Evolutionary conservation across 2,113 vertebrate species (phyloP).

Genomic region (Bagarius yarrelli): DNA sequence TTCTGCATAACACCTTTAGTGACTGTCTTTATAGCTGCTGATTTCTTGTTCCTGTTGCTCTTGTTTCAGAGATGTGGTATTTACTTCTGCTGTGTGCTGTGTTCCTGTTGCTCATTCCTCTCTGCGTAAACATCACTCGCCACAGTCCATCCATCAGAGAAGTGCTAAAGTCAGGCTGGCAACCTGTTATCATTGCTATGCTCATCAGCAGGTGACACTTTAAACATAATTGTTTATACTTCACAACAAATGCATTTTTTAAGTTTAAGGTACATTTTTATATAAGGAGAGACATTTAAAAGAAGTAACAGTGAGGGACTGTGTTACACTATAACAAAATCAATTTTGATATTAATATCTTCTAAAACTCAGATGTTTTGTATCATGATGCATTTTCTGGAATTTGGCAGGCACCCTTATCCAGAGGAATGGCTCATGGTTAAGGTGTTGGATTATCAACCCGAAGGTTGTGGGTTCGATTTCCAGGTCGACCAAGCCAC

Average conservation of each 20-base stretch:
- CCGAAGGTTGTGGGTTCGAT: too few species aligned
- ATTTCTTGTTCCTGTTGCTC: background rate
- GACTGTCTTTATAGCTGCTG: background rate
- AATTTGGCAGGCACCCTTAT: too few species aligned
- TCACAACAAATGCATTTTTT: background rate
- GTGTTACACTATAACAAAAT: too few species aligned
- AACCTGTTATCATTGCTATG: constrained; percentile 93
- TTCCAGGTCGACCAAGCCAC: too few species aligned
- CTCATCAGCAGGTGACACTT: constrained; percentile 86
- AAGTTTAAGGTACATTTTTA: too few species aligned
- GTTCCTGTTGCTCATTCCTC: constrained; percentile 81
- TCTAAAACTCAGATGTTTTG: too few species aligned
- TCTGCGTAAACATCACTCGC: constrained; percentile 82
- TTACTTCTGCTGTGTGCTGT: constrained; percentile 76
- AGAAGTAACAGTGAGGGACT: too few species aligned
- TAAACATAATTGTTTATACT: background rate
- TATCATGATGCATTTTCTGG: too few species aligned
- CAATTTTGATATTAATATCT: too few species aligned
- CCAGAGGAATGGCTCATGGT: too few species aligned
- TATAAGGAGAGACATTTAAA: too few species aligned
- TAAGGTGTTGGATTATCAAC: too few species aligned
- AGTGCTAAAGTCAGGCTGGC: constrained; percentile 87
- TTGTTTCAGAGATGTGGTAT: constrained; percentile 75
- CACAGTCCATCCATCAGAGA: constrained; percentile 79
- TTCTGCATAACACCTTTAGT: background rate